phyloP scores from a whole-genome alignment of 2,113 vertebrate genomes.

The Salvator merianae region DNA sequence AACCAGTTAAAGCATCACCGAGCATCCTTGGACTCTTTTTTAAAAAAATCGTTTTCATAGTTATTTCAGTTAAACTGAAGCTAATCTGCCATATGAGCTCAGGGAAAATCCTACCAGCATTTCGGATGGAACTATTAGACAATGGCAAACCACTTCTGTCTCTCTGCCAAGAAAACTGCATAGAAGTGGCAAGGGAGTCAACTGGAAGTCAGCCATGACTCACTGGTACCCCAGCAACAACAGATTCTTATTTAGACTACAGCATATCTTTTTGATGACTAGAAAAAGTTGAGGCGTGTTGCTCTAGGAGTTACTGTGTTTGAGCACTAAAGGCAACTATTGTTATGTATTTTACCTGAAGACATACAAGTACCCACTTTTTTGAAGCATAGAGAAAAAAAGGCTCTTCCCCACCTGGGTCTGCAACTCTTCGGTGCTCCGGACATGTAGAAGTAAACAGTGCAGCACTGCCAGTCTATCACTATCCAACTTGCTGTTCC shows the following conservation, averaged over 20 bases:
- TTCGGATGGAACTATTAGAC: not conserved
- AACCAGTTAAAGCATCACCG: no score
- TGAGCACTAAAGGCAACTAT: not conserved
- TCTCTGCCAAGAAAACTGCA: no score
- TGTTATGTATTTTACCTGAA: not conserved
- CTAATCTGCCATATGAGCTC: not conserved
- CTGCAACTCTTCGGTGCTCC: slow-evolving; percentile 55
- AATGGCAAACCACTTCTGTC: no score
- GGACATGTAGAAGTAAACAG: slow-evolving; percentile 79
- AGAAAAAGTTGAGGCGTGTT: not conserved
- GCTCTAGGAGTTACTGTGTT: not conserved
- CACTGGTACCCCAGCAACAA: no score
- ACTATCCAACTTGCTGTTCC: slow-evolving; percentile 69
- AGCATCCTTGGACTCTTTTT: not conserved
- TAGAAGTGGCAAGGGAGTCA: no score
- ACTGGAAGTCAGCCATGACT: no score
- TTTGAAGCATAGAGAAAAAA: not conserved
- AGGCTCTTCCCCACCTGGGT: slow-evolving; percentile 65
- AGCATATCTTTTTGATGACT: no score
- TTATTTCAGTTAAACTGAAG: not conserved
- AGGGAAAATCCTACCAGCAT: not conserved
- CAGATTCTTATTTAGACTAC: no score
- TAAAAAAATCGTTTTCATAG: not conserved
- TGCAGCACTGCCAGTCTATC: slow-evolving; percentile 87
- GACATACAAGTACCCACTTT: not conserved